A percentile compares a stretch with the other conserved stretches of the same genome.
phyloP scores from a whole-genome alignment of 2,113 vertebrate genomes.

The Axis porcinus region DNA sequence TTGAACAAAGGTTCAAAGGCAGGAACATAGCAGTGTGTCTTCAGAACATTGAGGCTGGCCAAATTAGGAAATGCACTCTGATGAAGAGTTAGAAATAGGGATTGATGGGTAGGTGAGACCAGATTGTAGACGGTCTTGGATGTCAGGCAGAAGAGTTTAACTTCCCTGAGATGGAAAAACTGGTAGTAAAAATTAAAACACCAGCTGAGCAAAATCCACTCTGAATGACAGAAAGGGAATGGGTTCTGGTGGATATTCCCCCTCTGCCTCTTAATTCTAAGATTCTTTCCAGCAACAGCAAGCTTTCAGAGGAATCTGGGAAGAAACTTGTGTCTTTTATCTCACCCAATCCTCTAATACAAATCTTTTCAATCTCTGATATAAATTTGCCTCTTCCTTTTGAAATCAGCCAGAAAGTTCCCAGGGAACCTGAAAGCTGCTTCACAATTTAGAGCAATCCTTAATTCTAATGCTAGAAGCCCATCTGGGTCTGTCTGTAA shows the following conservation, averaged over 20 bases:
- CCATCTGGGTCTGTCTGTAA: not conserved
- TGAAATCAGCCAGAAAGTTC: conserved; percentile 11
- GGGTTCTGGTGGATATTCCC: not conserved
- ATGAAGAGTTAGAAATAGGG: not conserved
- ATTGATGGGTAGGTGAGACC: not conserved
- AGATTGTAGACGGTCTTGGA: not conserved
- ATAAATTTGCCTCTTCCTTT: conserved; percentile 20
- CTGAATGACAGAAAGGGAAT: not conserved
- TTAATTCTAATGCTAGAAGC: not conserved
- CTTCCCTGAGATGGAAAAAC: not conserved
- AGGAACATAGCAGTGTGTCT: not conserved
- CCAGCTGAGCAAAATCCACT: not conserved
- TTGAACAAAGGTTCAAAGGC: not conserved
- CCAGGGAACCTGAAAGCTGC: not conserved
- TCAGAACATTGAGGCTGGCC: not conserved
- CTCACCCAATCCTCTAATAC: not conserved
- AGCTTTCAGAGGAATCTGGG: not conserved
- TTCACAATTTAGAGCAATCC: not conserved
- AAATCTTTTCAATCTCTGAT: not conserved
- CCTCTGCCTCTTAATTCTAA: not conserved
- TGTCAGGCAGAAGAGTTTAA: conserved; percentile 12
- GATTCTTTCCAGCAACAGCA: not conserved
- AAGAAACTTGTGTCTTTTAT: not conserved
- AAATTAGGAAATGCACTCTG: conserved; percentile 21
- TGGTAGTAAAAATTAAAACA: not conserved